phyloP scores from a whole-genome alignment of 2,113 vertebrate species.

The Patagioenas fasciata region DNA sequence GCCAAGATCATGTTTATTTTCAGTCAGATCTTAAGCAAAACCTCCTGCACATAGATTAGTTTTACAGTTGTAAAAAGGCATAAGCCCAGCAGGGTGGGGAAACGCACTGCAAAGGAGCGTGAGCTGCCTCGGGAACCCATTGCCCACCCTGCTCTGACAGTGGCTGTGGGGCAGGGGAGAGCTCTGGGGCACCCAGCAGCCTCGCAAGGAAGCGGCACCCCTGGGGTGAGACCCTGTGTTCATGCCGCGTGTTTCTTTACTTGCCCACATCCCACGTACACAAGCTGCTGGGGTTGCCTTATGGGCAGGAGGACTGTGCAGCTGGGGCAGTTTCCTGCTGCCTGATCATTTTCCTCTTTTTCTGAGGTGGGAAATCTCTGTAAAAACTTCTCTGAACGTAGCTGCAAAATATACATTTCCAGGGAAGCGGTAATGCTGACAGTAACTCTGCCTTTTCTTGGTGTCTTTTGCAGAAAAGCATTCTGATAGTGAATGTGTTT shows the following conservation, averaged over 20 bases:
- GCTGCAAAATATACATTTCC: background rate
- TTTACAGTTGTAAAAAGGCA: background rate
- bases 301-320: background rate
- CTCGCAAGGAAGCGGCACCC: fast-evolving
- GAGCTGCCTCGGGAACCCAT: fast-evolving
- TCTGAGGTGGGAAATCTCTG: background rate
- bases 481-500: background rate
- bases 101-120: fast-evolving
- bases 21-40: background rate
- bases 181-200: fast-evolving
- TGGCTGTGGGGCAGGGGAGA: background rate
- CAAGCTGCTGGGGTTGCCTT: background rate
- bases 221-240: fast-evolving
- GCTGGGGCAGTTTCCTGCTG: fast-evolving
- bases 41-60: background rate
- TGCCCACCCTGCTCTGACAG: background rate
- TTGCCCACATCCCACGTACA: fast-evolving
- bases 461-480: background rate
- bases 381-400: background rate
- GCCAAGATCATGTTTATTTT: background rate
- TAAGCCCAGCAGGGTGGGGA: fast-evolving
- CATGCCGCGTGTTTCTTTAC: fast-evolving
- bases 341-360: background rate
- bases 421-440: background rate
- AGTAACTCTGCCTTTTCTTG: background rate